Percentiles rank a stretch among this genome's conserved stretches.
Conservation (phyloP, 2,888 invertebrate genomes). For the Baronia brevicornis region DNA sequence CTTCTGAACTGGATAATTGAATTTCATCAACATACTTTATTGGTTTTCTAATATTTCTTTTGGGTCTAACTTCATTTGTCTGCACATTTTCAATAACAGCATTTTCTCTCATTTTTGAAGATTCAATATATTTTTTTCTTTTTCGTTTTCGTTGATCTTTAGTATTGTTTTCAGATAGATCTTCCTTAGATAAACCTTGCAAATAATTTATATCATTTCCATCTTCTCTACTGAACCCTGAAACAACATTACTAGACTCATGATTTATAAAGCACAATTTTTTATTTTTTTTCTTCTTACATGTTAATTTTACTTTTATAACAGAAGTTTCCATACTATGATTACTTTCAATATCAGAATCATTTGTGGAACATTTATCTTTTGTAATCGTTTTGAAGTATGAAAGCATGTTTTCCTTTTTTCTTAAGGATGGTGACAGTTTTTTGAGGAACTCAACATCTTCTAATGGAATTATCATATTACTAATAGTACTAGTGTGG, state of each 20-base stretch:
- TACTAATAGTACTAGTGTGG: slow-evolving; percentile 21
- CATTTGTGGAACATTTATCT: slow-evolving; percentile 26
- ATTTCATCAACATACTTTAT: slow-evolving; percentile 52
- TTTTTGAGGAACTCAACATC: slow-evolving; percentile 68
- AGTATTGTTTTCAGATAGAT: not conserved
- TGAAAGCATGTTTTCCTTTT: slow-evolving; percentile 76
- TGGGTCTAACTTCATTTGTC: slow-evolving; percentile 39
- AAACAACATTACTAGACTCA: slow-evolving; percentile 19
- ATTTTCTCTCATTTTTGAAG: slow-evolving; percentile 10
- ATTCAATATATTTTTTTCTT: slow-evolving; percentile 19
- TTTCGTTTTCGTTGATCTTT: slow-evolving; percentile 27
- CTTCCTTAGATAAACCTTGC: too few species aligned
- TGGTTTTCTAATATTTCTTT: slow-evolving; percentile 50
- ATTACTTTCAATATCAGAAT: slow-evolving; percentile 23
- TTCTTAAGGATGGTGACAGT: slow-evolving; percentile 74
- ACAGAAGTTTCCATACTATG: slow-evolving; percentile 26
- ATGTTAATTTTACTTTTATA: slow-evolving; percentile 51
- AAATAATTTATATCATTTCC: too few species aligned
- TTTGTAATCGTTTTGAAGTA: slow-evolving; percentile 75
- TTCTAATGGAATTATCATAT: slow-evolving; percentile 35
- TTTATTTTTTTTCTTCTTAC: slow-evolving; percentile 41
- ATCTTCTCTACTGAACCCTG: too few species aligned
- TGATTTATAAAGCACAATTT: slow-evolving; percentile 34
- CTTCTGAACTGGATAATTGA: slow-evolving; percentile 51
- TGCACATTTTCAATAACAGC: slow-evolving; percentile 8